These are phyloP conservation scores for Ashinkailepas kermadecensis DNA, from an alignment of 2,888 invertebrate species.

Conservation along the genomic window DNA sequence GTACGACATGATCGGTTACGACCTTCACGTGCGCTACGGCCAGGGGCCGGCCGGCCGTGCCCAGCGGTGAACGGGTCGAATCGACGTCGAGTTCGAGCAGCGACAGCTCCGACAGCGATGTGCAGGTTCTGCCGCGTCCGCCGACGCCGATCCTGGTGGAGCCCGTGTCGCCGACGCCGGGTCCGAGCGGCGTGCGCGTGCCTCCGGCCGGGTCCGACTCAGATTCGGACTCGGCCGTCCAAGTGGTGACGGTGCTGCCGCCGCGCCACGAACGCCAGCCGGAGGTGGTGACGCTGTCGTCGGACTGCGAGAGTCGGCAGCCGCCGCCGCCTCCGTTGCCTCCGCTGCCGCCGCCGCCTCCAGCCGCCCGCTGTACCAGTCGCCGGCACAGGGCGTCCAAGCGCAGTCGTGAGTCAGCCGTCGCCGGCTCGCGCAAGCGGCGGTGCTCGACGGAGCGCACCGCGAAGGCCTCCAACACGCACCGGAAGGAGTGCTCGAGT, in stretches of 20 bases:
- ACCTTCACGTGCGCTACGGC: slow-evolving; percentile 40
- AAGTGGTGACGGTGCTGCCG: slow-evolving; percentile 58
- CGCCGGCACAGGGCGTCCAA: too few species aligned
- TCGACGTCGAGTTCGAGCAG: slow-evolving; percentile 29
- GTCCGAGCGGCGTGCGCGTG: neutral
- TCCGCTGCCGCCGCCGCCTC: neutral
- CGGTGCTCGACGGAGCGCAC: too few species aligned
- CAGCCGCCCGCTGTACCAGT: too few species aligned
- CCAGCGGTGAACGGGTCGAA: slow-evolving; percentile 29
- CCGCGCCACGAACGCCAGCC: slow-evolving; percentile 60
- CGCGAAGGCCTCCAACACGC: too few species aligned
- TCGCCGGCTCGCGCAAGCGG: too few species aligned
- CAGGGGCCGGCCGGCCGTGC: slow-evolving; percentile 18
- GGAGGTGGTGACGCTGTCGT: slow-evolving; percentile 53
- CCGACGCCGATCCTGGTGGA: neutral
- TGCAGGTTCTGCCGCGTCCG: neutral
- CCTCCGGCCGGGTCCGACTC: too few species aligned
- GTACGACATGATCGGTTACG: slow-evolving; percentile 68
- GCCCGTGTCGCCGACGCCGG: neutral
- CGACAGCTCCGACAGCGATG: neutral
- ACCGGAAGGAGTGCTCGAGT: too few species aligned
- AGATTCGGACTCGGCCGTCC: slow-evolving; percentile 39
- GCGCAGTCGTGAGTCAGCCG: too few species aligned
- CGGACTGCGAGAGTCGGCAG: slow-evolving; percentile 45
- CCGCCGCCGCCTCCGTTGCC: neutral